Evolutionary conservation across 2,888 invertebrate genomes (phyloP).

Genomic region (Spilosoma lubricipeda): DNA sequence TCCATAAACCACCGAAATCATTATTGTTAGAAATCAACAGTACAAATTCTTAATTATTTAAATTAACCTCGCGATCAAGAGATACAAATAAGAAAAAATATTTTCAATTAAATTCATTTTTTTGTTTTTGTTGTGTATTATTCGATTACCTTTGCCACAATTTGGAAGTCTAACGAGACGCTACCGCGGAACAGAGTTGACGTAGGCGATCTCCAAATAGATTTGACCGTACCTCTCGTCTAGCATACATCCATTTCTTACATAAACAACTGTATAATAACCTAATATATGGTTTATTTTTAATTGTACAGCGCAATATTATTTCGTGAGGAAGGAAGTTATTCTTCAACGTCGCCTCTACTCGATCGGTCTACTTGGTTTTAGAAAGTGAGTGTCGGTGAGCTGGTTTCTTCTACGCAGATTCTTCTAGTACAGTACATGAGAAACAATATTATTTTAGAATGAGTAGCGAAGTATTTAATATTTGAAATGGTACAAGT

Average conservation of each 20-base stretch:
- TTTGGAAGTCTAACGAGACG: conserved; percentile 50
- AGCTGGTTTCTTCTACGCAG: neutral
- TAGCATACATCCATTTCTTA: conserved; percentile 54
- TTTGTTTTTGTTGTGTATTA: conserved; percentile 2
- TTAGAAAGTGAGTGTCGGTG: neutral
- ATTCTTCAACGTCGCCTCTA: conserved; percentile 60
- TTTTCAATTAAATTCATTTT: conserved; percentile 34
- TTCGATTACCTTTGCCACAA: conserved; percentile 40
- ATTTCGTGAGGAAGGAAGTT: conserved; percentile 62
- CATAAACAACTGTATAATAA: conserved; percentile 54
- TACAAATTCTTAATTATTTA: conserved; percentile 67
- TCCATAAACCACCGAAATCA: conserved; percentile 54
- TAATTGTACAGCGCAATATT: conserved; percentile 30
- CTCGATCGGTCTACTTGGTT: neutral
- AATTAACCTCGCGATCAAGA: conserved; percentile 72
- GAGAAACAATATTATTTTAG: neutral
- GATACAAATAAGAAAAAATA: conserved; percentile 36
- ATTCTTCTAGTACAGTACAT: neutral
- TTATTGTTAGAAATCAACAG: conserved; percentile 52
- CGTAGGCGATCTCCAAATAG: conserved; percentile 75
- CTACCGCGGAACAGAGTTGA: conserved; percentile 53
- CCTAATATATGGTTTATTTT: conserved; percentile 50
- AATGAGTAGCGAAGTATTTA: neutral
- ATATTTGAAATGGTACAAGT: neutral
- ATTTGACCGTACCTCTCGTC: conserved; percentile 67